A percentile compares a stretch with the other conserved stretches of the same genome.
Evolutionary conservation across 2,113 vertebrate species (phyloP).

Genomic region (Ivindomyrus marchei): DNA sequence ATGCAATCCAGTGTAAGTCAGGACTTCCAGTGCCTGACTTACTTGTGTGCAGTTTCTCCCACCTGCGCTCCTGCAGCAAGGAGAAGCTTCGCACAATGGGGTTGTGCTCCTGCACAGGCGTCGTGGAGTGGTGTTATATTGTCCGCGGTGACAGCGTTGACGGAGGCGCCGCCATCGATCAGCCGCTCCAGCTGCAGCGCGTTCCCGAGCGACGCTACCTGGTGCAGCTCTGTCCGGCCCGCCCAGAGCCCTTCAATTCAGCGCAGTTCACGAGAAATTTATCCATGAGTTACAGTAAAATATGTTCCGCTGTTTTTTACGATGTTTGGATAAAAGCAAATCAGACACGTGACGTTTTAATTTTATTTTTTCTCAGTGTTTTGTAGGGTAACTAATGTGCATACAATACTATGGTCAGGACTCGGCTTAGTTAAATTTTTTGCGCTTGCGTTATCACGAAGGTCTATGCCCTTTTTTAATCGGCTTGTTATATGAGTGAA

Average conservation of each 20-base stretch:
- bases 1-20: background rate
- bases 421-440: background rate
- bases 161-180: conserved; percentile 66
- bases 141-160: conserved; percentile 79
- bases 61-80: conserved; percentile 83
- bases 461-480: background rate
- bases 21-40: background rate
- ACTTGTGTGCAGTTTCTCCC: background rate
- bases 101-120: conserved; percentile 72
- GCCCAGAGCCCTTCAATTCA: conserved; percentile 72
- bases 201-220: conserved; percentile 71
- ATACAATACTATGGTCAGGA: background rate
- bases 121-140: conserved; percentile 83
- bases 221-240: conserved; percentile 69
- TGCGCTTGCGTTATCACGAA: background rate
- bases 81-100: conserved; percentile 69
- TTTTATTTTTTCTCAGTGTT: background rate
- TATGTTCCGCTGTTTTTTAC: background rate
- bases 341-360: background rate
- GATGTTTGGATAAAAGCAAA: background rate
- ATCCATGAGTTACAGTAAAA: background rate
- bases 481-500: background rate
- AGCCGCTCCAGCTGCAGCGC: conserved; percentile 63
- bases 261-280: background rate
- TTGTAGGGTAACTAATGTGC: background rate